phyloP scores from a whole-genome alignment of 2,797 vertebrate genomes.

The Hipposideros larvatus region DNA sequence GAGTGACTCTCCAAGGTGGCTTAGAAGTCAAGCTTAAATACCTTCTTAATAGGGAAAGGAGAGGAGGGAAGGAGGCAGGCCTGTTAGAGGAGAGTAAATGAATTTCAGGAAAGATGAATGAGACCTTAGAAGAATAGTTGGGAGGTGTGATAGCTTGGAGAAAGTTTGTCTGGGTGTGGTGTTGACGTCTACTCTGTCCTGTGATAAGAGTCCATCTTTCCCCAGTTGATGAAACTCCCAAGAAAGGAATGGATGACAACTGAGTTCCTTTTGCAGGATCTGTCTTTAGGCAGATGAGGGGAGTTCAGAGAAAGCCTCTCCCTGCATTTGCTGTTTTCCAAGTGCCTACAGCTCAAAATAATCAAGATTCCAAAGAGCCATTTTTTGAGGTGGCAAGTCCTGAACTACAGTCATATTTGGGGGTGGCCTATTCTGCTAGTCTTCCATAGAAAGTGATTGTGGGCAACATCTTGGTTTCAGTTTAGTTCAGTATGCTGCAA shows the following conservation, averaged over 20 bases:
- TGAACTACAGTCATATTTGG: background rate
- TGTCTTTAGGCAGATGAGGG: slow-evolving; percentile 10
- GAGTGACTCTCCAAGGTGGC: background rate
- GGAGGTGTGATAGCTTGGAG: background rate
- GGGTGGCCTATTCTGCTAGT: background rate
- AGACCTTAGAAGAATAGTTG: background rate
- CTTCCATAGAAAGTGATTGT: background rate
- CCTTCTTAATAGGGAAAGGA: background rate
- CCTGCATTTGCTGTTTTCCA: background rate
- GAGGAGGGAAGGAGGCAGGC: background rate
- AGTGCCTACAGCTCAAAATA: background rate
- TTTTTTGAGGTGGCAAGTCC: background rate
- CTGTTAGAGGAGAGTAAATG: background rate
- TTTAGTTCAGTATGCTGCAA: background rate
- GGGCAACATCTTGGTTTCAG: slow-evolving; percentile 27
- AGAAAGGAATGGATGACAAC: background rate
- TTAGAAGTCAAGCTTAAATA: slow-evolving; percentile 10
- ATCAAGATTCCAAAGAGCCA: background rate
- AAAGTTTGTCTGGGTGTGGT: background rate
- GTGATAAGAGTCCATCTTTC: background rate
- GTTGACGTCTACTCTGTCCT: background rate
- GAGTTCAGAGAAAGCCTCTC: background rate
- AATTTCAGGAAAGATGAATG: background rate
- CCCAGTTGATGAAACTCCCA: background rate
- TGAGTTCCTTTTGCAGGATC: background rate